phyloP scores from a whole-genome alignment of 2,888 invertebrate genomes.

The Mystacides longicornis region DNA sequence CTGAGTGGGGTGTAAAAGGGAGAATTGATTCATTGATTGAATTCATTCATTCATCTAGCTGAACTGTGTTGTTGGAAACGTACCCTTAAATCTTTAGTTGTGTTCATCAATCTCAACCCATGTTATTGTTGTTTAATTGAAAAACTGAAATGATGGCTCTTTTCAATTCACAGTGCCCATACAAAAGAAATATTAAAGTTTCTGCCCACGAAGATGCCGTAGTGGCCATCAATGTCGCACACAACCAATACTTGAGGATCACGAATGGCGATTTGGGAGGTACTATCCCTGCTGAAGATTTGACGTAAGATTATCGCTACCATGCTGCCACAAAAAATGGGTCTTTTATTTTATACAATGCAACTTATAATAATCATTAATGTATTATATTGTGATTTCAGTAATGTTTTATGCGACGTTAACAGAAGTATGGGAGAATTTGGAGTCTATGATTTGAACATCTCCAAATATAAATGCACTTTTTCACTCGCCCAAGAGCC shows the following conservation, averaged over 20 bases:
- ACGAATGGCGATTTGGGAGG: slow-evolving; percentile 5
- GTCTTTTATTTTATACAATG: too few species aligned
- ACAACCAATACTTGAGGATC: slow-evolving; percentile 11
- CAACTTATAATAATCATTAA: too few species aligned
- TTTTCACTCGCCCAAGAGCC: slow-evolving; percentile 54
- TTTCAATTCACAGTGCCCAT: slow-evolving; percentile 29
- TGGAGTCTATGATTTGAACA: slow-evolving; percentile 60
- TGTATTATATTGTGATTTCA: slow-evolving; percentile 29
- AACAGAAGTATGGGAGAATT: slow-evolving; percentile 58
- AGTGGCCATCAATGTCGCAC: not conserved
- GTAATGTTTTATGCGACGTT: slow-evolving; percentile 53
- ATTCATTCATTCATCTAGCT: too few species aligned
- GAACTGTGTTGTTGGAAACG: too few species aligned
- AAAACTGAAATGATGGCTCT: too few species aligned
- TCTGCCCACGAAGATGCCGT: slow-evolving; percentile 4
- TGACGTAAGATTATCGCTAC: too few species aligned
- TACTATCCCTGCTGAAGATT: not conserved
- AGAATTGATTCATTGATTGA: too few species aligned
- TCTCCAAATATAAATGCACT: slow-evolving; percentile 41
- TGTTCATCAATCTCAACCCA: too few species aligned
- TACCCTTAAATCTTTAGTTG: too few species aligned
- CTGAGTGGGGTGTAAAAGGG: too few species aligned
- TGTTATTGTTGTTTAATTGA: too few species aligned
- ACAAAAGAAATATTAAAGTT: slow-evolving; percentile 14
- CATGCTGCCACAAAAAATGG: too few species aligned